These are phyloP conservation scores for Micronycteris hirsuta DNA, from an alignment of 2,113 vertebrate genomes.

Conservation along the genomic window DNA sequence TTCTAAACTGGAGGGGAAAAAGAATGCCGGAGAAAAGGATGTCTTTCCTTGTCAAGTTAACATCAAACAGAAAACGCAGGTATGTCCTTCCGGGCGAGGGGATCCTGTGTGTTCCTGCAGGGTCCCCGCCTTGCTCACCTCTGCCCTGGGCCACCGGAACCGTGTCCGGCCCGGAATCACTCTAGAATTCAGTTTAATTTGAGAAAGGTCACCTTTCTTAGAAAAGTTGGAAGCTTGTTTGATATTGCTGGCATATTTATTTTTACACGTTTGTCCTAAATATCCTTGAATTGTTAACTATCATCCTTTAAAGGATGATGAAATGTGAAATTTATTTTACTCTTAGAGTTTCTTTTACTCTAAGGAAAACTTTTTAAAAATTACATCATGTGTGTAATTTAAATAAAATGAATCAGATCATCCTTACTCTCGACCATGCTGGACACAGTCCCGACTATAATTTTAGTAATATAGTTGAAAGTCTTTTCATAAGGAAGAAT, in stretches of 20 bases:
- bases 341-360: neutral
- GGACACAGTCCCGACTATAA: neutral
- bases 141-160: neutral
- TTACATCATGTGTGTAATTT: neutral
- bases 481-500: neutral
- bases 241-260: neutral
- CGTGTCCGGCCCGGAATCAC: neutral
- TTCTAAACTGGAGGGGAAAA: slow-evolving; percentile 81
- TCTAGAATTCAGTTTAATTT: neutral
- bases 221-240: neutral
- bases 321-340: neutral
- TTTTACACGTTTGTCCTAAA: neutral
- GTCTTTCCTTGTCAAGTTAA: slow-evolving; percentile 79
- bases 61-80: slow-evolving; percentile 95
- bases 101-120: neutral
- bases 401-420: neutral
- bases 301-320: neutral
- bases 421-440: neutral
- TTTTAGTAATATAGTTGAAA: neutral
- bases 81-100: slow-evolving; percentile 50
- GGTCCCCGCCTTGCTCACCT: neutral
- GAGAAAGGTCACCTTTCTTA: neutral
- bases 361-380: neutral
- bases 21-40: slow-evolving; percentile 67
- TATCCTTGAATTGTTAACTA: neutral